phyloP scores from a whole-genome alignment of 92 coral and sea anemone species.

The Parazoanthus darwini region DNA sequence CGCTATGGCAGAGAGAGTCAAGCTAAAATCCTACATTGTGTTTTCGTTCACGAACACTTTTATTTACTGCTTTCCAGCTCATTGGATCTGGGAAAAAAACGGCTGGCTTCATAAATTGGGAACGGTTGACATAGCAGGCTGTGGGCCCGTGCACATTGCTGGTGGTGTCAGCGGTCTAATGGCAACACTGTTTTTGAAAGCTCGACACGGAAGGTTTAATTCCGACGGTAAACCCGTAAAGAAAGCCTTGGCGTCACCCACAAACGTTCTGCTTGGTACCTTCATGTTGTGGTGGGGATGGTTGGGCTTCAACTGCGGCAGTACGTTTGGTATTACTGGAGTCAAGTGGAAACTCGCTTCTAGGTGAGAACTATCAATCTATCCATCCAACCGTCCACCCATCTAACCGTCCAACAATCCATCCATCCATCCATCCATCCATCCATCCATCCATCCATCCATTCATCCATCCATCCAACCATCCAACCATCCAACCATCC shows the following conservation, averaged over 20 bases:
- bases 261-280: slow-evolving; percentile 49
- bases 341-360: too few relatives aligned
- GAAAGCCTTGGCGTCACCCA: slow-evolving; percentile 75
- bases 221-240: slow-evolving; percentile 55
- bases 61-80: slow-evolving; percentile 78
- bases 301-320: too few relatives aligned
- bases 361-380: too few relatives aligned
- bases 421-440: too few relatives aligned
- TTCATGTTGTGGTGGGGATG: too few relatives aligned
- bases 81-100: slow-evolving; percentile 78
- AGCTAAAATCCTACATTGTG: slow-evolving; percentile 42
- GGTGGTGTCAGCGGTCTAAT: slow-evolving; percentile 54
- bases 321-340: too few relatives aligned
- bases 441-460: too few relatives aligned
- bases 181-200: slow-evolving; percentile 72
- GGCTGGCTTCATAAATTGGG: slow-evolving; percentile 75
- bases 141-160: slow-evolving; percentile 86
- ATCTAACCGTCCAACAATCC: too few relatives aligned
- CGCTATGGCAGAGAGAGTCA: slow-evolving; percentile 83
- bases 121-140: slow-evolving; percentile 83
- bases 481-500: too few relatives aligned
- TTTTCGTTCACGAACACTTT: slow-evolving; percentile 80
- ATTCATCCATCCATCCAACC: too few relatives aligned
- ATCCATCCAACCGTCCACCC: too few relatives aligned
- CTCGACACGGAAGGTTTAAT: slow-evolving; percentile 71